phyloP scores from a whole-genome alignment of 1,140 invertebrate species.

The Ceratosolen fusciceps region DNA sequence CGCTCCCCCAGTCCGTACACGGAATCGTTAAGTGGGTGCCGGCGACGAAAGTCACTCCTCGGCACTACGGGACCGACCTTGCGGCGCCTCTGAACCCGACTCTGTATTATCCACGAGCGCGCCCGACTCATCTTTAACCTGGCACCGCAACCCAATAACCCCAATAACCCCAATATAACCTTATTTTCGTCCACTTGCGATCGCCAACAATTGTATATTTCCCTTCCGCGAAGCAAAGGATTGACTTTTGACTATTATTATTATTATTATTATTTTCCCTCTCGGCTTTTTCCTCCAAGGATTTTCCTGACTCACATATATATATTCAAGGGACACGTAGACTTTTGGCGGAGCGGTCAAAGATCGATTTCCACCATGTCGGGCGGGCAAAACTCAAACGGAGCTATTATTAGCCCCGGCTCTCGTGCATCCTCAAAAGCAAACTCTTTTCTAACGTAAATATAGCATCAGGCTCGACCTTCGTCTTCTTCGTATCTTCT shows the following conservation, averaged over 20 bases:
- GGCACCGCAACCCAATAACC: too few species aligned
- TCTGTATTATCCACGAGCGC: too few species aligned
- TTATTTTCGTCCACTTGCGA: too few species aligned
- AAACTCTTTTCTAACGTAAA: neutral
- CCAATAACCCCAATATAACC: too few species aligned
- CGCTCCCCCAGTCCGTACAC: neutral
- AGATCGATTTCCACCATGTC: neutral
- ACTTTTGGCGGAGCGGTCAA: neutral
- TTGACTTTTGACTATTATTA: too few species aligned
- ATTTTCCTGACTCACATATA: neutral
- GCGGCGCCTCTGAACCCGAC: too few species aligned
- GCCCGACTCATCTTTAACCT: too few species aligned
- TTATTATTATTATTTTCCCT: neutral
- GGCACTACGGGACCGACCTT: too few species aligned
- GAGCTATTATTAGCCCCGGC: neutral
- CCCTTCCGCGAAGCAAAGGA: neutral
- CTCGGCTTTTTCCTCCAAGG: neutral
- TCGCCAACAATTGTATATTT: neutral
- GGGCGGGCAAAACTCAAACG: neutral
- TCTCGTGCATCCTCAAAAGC: neutral
- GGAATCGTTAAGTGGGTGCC: conserved; percentile 9
- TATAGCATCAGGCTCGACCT: too few species aligned
- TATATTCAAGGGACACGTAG: neutral
- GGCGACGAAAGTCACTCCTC: conserved; percentile 30
- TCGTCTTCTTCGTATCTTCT: neutral